These are phyloP conservation scores for Falco berigora DNA, from an alignment of 2,797 vertebrate genomes.

Conservation along the genomic window DNA sequence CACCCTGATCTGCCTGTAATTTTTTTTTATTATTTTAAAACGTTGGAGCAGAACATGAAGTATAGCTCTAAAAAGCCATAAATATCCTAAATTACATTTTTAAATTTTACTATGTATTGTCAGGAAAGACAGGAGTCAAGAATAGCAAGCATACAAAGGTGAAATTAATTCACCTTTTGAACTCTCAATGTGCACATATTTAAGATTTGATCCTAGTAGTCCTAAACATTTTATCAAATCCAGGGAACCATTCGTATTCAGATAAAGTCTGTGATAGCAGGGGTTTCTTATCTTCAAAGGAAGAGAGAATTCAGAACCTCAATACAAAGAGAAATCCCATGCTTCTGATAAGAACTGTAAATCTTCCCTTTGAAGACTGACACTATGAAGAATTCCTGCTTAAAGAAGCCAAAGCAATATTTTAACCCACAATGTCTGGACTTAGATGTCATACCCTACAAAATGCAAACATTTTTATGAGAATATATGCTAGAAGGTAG, in stretches of 20 bases:
- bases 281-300: conserved; percentile 41
- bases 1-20: background rate
- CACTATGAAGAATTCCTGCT: conserved; percentile 1
- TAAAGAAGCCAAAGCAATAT: background rate
- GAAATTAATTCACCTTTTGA: conserved; percentile 35
- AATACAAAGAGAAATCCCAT: background rate
- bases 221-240: conserved; percentile 23
- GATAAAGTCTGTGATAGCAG: conserved; percentile 19
- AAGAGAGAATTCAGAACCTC: conserved; percentile 21
- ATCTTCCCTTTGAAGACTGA: conserved; percentile 39
- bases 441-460: background rate
- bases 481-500: background rate
- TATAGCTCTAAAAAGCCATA: background rate
- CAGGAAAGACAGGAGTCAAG: background rate
- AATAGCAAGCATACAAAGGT: background rate
- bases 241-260: background rate
- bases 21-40: background rate
- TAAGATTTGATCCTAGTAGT: background rate
- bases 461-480: background rate
- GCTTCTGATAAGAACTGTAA: conserved; percentile 29
- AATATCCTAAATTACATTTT: background rate
- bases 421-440: background rate
- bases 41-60: background rate
- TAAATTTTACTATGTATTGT: background rate
- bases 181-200: background rate